These are phyloP conservation scores for Drosophila fuyamai DNA, from an alignment of 1,140 invertebrate genomes.

Conservation along the genomic window DNA sequence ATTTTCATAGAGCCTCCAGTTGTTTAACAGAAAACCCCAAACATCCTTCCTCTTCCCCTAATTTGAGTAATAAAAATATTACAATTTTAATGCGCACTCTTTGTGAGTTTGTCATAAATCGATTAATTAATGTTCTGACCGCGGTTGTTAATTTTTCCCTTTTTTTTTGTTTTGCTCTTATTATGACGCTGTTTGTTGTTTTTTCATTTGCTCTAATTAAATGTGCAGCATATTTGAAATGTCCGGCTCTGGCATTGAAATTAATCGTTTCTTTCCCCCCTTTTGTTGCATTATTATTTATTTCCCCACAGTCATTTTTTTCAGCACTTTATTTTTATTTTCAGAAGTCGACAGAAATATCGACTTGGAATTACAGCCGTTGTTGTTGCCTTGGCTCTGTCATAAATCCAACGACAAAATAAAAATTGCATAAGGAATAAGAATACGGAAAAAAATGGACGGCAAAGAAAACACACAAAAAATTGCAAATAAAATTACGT, in stretches of 20 bases:
- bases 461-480: conserved; percentile 19
- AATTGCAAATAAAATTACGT: conserved; percentile 58
- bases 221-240: conserved; percentile 63
- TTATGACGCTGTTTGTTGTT: background rate
- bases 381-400: conserved; percentile 17
- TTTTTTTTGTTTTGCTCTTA: background rate
- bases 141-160: conserved; percentile 18
- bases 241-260: conserved; percentile 46
- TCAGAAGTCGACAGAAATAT: conserved; percentile 36
- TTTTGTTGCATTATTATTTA: conserved; percentile 24
- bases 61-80: conserved; percentile 36
- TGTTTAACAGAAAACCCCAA: conserved; percentile 6
- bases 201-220: conserved; percentile 51
- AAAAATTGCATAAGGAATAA: conserved; percentile 48
- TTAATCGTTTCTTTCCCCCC: conserved; percentile 37
- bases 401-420: conserved; percentile 52
- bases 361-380: conserved; percentile 31
- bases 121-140: conserved; percentile 55
- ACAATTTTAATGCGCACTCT: conserved; percentile 15
- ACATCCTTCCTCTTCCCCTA: background rate
- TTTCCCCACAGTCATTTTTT: conserved; percentile 17
- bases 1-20: background rate
- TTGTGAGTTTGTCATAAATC: conserved; percentile 51
- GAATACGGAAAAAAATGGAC: conserved; percentile 31
- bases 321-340: conserved; percentile 9